These are phyloP conservation scores for Ophion obscuratus DNA, from an alignment of 2,888 invertebrate genomes.

Conservation along the genomic window DNA sequence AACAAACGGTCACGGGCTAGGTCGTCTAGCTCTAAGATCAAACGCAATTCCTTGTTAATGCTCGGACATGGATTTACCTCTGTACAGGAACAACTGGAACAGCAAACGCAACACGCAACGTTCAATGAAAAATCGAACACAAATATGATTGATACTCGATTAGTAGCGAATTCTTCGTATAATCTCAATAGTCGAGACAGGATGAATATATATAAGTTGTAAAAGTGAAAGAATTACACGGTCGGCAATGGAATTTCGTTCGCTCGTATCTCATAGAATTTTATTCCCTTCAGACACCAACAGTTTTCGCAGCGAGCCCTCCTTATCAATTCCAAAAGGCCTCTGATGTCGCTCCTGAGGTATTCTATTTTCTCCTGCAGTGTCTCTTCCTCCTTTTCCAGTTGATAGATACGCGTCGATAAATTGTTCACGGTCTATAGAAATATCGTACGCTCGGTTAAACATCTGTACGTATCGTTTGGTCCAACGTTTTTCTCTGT, in stretches of 20 bases:
- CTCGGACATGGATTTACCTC: constrained; percentile 79
- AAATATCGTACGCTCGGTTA: neutral
- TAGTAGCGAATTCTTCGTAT: neutral
- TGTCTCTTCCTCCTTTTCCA: constrained; percentile 77
- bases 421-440: constrained; percentile 76
- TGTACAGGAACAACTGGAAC: constrained; percentile 77
- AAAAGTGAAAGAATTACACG: constrained; percentile 73
- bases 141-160: constrained; percentile 5
- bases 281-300: constrained; percentile 85
- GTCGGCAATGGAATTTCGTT: constrained; percentile 75
- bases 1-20: constrained; percentile 45
- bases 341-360: constrained; percentile 85
- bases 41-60: constrained; percentile 71
- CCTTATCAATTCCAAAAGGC: constrained; percentile 85
- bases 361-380: constrained; percentile 84
- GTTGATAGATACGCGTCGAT: constrained; percentile 73
- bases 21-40: constrained; percentile 70
- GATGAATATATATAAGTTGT: neutral
- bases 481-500: neutral
- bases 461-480: neutral
- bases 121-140: constrained; percentile 7
- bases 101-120: neutral
- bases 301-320: constrained; percentile 85
- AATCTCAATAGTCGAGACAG: neutral
- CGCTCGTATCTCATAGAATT: constrained; percentile 85